Conservation (phyloP, 2,888 invertebrate species). For the Ditula angustiorana region DNA sequence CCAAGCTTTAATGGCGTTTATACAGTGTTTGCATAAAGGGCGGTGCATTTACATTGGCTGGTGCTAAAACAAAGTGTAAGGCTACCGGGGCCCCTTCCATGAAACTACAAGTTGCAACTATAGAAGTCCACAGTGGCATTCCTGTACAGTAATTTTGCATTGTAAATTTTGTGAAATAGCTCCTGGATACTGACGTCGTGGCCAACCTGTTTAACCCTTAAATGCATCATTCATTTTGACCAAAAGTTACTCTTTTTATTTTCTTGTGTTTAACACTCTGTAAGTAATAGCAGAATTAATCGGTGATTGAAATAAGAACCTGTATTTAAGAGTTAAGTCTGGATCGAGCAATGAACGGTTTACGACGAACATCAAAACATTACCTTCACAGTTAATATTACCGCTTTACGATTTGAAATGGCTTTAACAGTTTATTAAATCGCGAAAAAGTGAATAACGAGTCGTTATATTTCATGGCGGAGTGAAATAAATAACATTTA, state of each 20-base stretch:
- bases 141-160: not conserved
- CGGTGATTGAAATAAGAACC: conserved; percentile 1
- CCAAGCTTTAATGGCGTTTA: conserved; percentile 14
- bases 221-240: not conserved
- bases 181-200: not conserved
- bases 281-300: not conserved
- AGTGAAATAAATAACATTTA: not conserved
- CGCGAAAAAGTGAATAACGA: not conserved
- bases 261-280: not conserved
- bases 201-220: not conserved
- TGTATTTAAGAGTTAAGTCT: conserved; percentile 21
- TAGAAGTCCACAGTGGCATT: not conserved
- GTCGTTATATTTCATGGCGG: not conserved
- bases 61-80: conserved; percentile 13
- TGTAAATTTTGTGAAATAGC: not conserved
- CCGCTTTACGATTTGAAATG: conserved; percentile 55
- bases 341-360: conserved; percentile 46
- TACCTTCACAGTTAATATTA: conserved; percentile 49
- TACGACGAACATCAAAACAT: conserved; percentile 54
- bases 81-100: not conserved
- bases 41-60: conserved; percentile 17
- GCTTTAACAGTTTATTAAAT: conserved; percentile 43
- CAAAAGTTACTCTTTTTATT: not conserved
- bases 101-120: not conserved
- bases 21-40: conserved; percentile 20